Evolutionary conservation across 2,888 invertebrate genomes (phyloP).

Genomic region (Drosophila nr. perissopoda): DNA sequence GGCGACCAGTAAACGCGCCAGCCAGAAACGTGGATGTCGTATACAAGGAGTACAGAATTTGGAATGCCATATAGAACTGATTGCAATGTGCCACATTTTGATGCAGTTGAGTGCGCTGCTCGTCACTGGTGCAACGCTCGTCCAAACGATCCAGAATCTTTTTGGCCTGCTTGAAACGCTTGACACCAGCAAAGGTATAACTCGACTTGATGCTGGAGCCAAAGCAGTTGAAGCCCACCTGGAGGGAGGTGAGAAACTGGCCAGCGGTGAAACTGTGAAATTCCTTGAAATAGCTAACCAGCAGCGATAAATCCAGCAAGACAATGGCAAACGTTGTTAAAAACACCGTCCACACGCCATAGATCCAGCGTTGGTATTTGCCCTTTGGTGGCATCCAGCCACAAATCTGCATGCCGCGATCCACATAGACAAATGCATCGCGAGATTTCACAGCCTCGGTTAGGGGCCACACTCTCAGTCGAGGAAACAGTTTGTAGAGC

Average conservation of each 20-base stretch:
- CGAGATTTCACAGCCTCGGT: slow-evolving; percentile 38
- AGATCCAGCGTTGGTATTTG: slow-evolving; percentile 4
- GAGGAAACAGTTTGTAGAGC: slow-evolving; percentile 42
- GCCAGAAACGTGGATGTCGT: slow-evolving; percentile 25
- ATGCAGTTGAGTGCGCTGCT: slow-evolving; percentile 33
- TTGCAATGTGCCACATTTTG: slow-evolving; percentile 35
- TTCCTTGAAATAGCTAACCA: slow-evolving; percentile 35
- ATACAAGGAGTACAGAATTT: slow-evolving; percentile 32
- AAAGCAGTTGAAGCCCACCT: slow-evolving; percentile 39
- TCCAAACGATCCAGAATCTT: slow-evolving; percentile 45
- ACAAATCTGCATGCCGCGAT: slow-evolving; percentile 36
- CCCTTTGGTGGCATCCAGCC: slow-evolving; percentile 46
- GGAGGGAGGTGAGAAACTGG: slow-evolving; percentile 66
- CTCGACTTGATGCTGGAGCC: slow-evolving; percentile 44
- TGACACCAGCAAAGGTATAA: slow-evolving; percentile 30
- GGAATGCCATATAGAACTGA: slow-evolving; percentile 22
- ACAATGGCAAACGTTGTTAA: slow-evolving; percentile 12
- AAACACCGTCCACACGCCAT: slow-evolving; percentile 27
- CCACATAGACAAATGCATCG: slow-evolving; percentile 56
- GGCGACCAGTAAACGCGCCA: slow-evolving; percentile 19
- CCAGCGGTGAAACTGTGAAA: slow-evolving; percentile 50
- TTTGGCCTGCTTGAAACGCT: slow-evolving; percentile 41
- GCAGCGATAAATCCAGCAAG: slow-evolving; percentile 34
- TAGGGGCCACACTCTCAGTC: slow-evolving; percentile 13
- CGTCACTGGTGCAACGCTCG: slow-evolving; percentile 20